A percentile compares a stretch with the other conserved stretches of the same genome.
phyloP scores from a whole-genome alignment of 2,888 invertebrate species.

The Heliconius hortense region DNA sequence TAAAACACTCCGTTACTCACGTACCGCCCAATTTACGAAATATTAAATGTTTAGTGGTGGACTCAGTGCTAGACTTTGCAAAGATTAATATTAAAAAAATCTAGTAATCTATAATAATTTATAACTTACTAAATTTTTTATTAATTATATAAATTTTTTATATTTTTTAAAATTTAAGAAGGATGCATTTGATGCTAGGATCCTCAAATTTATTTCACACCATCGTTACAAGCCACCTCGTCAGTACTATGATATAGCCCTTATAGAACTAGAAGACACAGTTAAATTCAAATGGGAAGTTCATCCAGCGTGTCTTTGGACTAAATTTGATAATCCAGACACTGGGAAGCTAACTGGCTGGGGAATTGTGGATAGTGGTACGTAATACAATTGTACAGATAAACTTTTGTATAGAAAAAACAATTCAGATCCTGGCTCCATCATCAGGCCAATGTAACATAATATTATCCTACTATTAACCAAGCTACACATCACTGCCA shows the following conservation, averaged over 20 bases:
- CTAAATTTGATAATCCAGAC: slow-evolving; percentile 33
- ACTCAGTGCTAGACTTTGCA: neutral
- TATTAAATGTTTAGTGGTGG: neutral
- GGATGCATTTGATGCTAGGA: neutral
- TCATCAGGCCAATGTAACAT: no score
- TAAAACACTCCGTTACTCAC: neutral
- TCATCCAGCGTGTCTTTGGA: slow-evolving; percentile 50
- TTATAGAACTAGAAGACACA: slow-evolving; percentile 44
- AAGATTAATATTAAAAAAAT: neutral
- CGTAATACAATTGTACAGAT: neutral
- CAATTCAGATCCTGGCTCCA: no score
- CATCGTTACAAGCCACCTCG: slow-evolving; percentile 44
- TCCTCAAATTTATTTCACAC: slow-evolving; percentile 33
- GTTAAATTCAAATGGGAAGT: slow-evolving; percentile 40
- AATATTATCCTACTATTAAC: no score
- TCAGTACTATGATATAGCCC: slow-evolving; percentile 50
- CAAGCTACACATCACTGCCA: no score
- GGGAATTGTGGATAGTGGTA: slow-evolving; percentile 50
- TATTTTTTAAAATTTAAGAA: neutral
- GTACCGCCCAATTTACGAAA: neutral
- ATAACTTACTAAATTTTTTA: no score
- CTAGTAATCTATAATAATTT: neutral
- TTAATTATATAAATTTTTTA: no score
- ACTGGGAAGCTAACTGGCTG: slow-evolving; percentile 47
- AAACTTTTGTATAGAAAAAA: no score